These are phyloP conservation scores for Myodes glareolus DNA, from an alignment of 2,113 vertebrate genomes.

Conservation along the genomic window DNA sequence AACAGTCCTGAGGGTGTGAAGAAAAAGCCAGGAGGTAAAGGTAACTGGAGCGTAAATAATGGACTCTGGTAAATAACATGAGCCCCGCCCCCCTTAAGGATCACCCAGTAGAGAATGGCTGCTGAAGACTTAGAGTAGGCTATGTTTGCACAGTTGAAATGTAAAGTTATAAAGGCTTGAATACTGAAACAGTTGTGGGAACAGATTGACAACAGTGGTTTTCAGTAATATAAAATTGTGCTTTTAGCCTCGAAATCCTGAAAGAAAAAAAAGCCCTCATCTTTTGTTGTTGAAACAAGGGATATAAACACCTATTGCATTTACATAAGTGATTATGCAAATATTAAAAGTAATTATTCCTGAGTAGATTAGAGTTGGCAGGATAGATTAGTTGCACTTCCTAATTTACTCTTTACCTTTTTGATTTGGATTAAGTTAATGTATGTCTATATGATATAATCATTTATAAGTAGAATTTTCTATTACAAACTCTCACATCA, in stretches of 20 bases:
- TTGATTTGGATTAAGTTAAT: constrained; percentile 45
- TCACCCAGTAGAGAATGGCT: not conserved
- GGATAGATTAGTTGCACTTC: not conserved
- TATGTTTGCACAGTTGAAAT: constrained; percentile 25
- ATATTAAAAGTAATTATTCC: constrained; percentile 3
- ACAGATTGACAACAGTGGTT: constrained; percentile 12
- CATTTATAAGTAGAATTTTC: constrained; percentile 52
- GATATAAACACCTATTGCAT: not conserved
- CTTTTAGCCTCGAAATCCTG: constrained; percentile 33
- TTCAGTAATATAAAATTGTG: constrained; percentile 18
- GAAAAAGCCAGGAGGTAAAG: not conserved
- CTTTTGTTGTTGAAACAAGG: not conserved
- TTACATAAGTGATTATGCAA: not conserved
- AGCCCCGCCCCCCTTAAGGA: not conserved
- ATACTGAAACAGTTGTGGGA: constrained; percentile 27
- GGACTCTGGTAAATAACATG: not conserved
- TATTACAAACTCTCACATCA: constrained; percentile 36
- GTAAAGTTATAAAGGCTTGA: constrained; percentile 17
- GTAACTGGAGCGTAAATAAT: not conserved
- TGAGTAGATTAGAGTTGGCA: constrained; percentile 14
- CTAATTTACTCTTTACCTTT: not conserved
- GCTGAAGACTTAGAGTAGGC: not conserved
- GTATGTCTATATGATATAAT: not conserved
- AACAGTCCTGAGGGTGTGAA: not conserved
- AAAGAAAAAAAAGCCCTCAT: not conserved